These are phyloP conservation scores for Cryptotermes secundus DNA, from an alignment of 1,140 invertebrate species.

Conservation along the genomic window DNA sequence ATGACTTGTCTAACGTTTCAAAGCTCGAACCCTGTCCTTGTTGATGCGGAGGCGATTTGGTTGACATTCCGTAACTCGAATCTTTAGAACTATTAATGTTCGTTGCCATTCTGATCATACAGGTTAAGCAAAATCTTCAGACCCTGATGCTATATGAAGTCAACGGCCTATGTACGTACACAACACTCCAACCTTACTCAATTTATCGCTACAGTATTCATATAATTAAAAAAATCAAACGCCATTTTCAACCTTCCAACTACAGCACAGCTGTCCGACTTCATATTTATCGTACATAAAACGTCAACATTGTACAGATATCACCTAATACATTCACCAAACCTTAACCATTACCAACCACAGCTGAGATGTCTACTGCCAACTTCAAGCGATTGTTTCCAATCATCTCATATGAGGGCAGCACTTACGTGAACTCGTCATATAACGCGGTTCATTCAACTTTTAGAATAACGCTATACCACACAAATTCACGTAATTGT, in stretches of 20 bases:
- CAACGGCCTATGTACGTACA: background rate
- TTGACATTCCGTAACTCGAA: slow-evolving; percentile 26
- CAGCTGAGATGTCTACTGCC: too few species aligned
- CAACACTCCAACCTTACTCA: background rate
- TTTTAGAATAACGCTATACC: too few species aligned
- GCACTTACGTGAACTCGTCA: background rate
- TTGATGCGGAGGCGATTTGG: slow-evolving; percentile 39
- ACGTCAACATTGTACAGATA: too few species aligned
- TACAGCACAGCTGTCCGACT: too few species aligned
- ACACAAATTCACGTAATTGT: too few species aligned
- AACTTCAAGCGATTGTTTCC: background rate
- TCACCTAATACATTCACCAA: too few species aligned
- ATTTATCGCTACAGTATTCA: background rate
- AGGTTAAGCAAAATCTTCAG: background rate
- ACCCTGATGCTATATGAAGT: background rate
- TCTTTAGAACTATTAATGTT: slow-evolving; percentile 30
- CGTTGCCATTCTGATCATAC: slow-evolving; percentile 33
- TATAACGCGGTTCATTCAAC: too few species aligned
- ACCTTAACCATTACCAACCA: too few species aligned
- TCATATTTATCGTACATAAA: too few species aligned
- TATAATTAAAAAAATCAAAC: background rate
- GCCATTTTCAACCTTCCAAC: background rate
- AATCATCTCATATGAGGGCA: background rate
- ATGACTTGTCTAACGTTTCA: slow-evolving; percentile 49
- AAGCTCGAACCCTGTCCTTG: slow-evolving; percentile 46